phyloP scores from a whole-genome alignment of 2,797 vertebrate genomes.

The Stomatorhinus walkeri region DNA sequence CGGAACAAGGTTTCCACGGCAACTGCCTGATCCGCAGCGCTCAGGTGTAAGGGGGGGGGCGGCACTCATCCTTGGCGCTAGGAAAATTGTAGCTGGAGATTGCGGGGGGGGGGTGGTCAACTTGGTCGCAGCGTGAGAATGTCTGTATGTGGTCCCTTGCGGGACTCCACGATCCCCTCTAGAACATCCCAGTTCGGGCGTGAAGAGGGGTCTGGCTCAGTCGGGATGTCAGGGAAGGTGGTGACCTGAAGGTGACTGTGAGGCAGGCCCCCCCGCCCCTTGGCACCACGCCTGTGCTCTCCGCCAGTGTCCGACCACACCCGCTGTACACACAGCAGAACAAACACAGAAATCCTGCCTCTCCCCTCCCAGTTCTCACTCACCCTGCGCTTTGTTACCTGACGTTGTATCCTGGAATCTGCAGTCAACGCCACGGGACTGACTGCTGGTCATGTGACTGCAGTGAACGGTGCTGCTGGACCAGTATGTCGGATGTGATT shows the following conservation, averaged over 20 bases:
- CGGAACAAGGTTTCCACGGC: slow-evolving; percentile 66
- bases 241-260: not conserved
- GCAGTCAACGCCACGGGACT: not conserved
- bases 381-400: not conserved
- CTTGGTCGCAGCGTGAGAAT: not conserved
- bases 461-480: not conserved
- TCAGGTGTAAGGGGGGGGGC: slow-evolving; percentile 34
- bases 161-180: not conserved
- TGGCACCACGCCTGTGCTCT: not conserved
- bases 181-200: not conserved
- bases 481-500: slow-evolving; percentile 8
- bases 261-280: not conserved
- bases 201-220: not conserved
- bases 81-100: slow-evolving; percentile 2
- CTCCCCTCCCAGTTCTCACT: not conserved
- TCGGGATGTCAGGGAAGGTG: not conserved
- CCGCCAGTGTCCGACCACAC: slow-evolving; percentile 10
- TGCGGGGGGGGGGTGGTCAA: not conserved
- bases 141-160: not conserved
- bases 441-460: not conserved
- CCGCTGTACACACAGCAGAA: slow-evolving; percentile 16
- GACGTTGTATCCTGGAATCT: not conserved
- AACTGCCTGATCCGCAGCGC: slow-evolving; percentile 49
- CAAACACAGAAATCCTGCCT: slow-evolving; percentile 14
- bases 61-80: not conserved